Percentiles rank a stretch among this genome's conserved stretches.
phyloP scores from a whole-genome alignment of 2,888 invertebrate genomes.

The Terebella lapidaria region DNA sequence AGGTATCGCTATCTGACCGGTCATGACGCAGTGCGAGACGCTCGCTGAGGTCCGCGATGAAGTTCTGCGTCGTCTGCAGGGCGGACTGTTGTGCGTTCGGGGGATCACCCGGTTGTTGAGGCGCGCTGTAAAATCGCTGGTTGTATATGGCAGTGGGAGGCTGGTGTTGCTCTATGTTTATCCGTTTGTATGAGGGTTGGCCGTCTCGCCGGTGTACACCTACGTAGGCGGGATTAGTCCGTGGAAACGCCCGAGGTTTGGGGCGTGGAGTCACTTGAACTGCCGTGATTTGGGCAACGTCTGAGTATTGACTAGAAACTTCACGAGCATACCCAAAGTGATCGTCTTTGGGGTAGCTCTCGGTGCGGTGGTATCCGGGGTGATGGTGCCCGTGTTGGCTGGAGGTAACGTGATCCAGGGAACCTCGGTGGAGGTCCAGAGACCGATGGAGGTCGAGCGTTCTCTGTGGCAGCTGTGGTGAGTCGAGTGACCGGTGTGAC shows the following conservation, averaged over 20 bases:
- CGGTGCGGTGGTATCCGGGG: conserved; percentile 8
- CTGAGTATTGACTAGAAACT: conserved; percentile 18
- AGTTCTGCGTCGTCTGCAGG: conserved; percentile 14
- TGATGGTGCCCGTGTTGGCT: conserved; percentile 5
- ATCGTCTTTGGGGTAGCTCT: conserved; percentile 15
- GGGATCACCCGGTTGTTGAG: not conserved
- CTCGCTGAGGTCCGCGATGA: conserved; percentile 7
- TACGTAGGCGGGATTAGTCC: conserved; percentile 51
- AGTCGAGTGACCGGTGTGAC: conserved; percentile 15
- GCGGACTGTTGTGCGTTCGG: not conserved
- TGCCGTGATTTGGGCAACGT: conserved; percentile 28
- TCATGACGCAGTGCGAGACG: conserved; percentile 32
- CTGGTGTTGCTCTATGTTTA: conserved; percentile 27
- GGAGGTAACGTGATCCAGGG: conserved; percentile 9
- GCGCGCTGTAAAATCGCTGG: conserved; percentile 21
- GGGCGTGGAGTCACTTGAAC: conserved; percentile 32
- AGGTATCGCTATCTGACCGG: conserved; percentile 48
- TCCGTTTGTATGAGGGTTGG: conserved; percentile 35
- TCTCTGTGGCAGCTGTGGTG: conserved; percentile 19
- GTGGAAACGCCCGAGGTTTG: conserved; percentile 46
- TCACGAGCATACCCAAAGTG: conserved; percentile 18
- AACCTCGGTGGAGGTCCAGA: conserved; percentile 16
- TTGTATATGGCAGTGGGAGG: conserved; percentile 24
- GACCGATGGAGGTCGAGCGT: conserved; percentile 16
- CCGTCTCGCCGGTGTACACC: conserved; percentile 36